Evolutionary conservation across 2,797 vertebrate species (phyloP), one percentile per base, ranked within the genome.

Genomic region (Coranthus polyacanthus): DNA sequence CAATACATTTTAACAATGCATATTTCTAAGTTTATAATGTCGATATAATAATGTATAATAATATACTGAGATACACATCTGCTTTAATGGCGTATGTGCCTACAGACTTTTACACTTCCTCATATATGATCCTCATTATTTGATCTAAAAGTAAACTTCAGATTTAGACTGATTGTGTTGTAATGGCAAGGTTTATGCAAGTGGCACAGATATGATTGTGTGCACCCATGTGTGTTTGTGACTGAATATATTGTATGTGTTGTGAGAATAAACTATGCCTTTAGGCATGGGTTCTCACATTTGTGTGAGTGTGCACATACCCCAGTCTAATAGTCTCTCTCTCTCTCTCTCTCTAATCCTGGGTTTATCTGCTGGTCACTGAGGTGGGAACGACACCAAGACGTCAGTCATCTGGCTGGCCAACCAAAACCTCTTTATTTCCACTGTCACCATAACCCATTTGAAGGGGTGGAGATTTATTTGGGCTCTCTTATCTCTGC

Each of bases 351-450:
- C 82, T 92, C 72, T 90, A 91, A 91, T 88, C 79, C 87, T 61
- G 54, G 70, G 91, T 88, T 83, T 89, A 94, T 93, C 93, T 75
- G 87, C 74, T 80, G 78, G 89, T 86, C 82, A 84, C 75, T 78
- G 78, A 83, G 85, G 85, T 88, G 76, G 78, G 78, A 90, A 78
- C 83, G 18, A 61, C 88, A 90, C 68, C 84, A 90, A 91, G 86
- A 89, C 73, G 88, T 92, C 91, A 91, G 81, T 95, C 90, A 91
- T 88, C 74, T 41, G 86, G 64, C 78, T 75, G 92, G 67, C 88
- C 93, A 94, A 92, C 89, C 82, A 88, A 93, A 95, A 91, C 82
- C 88, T 93, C 83, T 85, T 93, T 94, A 94, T 92, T 94, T 86
- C 62, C 88, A 80, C 87, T 94, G 86, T 95, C 94, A 95, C 92